These are phyloP conservation scores for Leptinotarsa undecemlineata DNA, from an alignment of 1,140 invertebrate genomes.

Conservation along the genomic window DNA sequence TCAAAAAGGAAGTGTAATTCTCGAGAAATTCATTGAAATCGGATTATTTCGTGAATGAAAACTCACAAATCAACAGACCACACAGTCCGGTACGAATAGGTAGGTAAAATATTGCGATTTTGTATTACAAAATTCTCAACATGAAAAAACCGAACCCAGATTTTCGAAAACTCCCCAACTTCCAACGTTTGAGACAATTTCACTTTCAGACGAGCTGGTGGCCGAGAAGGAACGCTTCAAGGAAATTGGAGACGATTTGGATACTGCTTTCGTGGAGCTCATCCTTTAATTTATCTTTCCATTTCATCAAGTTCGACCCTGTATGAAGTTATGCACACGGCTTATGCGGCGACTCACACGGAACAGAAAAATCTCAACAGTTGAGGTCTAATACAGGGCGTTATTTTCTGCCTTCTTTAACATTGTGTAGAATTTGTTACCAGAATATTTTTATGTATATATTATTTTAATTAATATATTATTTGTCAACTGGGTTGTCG, in stretches of 20 bases:
- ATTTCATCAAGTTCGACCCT: constrained; percentile 16
- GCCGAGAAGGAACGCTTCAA: constrained; percentile 99
- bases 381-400: constrained; percentile 8
- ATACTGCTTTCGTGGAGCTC: constrained; percentile 96
- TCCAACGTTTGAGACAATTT: background rate
- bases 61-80: too few species aligned
- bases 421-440: constrained; percentile 13
- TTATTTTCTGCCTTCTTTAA: constrained; percentile 5
- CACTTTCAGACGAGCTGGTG: constrained; percentile 92
- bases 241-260: constrained; percentile 98
- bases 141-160: constrained; percentile 9
- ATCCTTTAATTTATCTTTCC: constrained; percentile 61
- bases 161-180: constrained; percentile 4
- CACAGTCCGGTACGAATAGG: too few species aligned
- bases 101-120: too few species aligned
- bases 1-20: too few species aligned
- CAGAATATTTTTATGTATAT: constrained; percentile 19
- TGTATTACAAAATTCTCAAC: too few species aligned
- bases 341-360: constrained; percentile 19
- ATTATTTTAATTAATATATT: constrained; percentile 22
- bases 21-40: too few species aligned
- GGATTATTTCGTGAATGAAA: too few species aligned
- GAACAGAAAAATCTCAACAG: background rate
- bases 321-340: constrained; percentile 3
- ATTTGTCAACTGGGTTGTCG: constrained; percentile 4